Percentiles rank a stretch among this genome's conserved stretches.
phyloP scores from a whole-genome alignment of 2,113 vertebrate species.

The Upupa epops region DNA sequence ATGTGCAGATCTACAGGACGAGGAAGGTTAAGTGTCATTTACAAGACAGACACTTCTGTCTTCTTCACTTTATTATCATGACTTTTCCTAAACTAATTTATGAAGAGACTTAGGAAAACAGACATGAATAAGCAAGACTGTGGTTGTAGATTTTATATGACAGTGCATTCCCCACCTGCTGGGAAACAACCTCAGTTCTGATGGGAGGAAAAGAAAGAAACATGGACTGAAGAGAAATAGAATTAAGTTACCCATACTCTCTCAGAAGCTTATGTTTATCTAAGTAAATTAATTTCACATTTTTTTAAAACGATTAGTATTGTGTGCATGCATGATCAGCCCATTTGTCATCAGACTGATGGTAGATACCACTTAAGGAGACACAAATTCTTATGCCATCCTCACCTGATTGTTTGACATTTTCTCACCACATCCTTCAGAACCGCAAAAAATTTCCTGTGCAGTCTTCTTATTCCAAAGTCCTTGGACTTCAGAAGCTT shows the following conservation, averaged over 20 bases:
- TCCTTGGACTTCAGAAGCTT: neutral
- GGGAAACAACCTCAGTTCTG: neutral
- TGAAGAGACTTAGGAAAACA: neutral
- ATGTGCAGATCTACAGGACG: neutral
- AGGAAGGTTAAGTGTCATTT: neutral
- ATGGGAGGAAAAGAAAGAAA: neutral
- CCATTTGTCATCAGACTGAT: neutral
- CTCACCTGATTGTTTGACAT: neutral
- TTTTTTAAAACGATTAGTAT: neutral
- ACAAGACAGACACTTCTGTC: neutral
- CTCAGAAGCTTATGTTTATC: neutral
- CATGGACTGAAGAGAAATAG: neutral
- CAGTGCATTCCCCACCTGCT: neutral
- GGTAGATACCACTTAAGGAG: neutral
- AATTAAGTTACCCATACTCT: neutral
- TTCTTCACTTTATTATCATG: neutral
- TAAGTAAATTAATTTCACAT: neutral
- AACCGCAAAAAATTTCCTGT: neutral
- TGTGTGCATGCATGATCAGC: neutral
- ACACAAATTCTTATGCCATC: neutral
- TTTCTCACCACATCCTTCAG: neutral
- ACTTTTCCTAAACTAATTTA: neutral
- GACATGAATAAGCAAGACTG: accelerated
- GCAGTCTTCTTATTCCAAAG: neutral
- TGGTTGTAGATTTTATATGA: neutral